phyloP scores from a whole-genome alignment of 2,113 vertebrate genomes.

The Macrotis lagotis region DNA sequence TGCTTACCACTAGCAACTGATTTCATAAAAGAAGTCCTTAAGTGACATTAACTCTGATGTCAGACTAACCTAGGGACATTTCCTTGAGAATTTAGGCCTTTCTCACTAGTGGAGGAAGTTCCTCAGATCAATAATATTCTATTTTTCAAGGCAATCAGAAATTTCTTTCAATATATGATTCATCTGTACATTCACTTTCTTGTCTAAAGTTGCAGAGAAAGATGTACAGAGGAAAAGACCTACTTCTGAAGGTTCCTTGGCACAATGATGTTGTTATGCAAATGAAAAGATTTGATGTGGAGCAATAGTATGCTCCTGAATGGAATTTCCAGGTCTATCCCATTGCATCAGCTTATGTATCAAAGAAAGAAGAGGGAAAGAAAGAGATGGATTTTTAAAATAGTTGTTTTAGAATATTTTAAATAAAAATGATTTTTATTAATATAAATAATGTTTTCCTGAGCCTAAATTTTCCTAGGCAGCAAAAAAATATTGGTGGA shows the following conservation, averaged over 20 bases:
- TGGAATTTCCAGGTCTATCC: neutral
- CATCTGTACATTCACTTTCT: neutral
- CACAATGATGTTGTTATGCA: neutral
- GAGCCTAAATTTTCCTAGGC: neutral
- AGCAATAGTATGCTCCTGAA: neutral
- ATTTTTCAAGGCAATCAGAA: neutral
- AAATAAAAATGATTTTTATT: neutral
- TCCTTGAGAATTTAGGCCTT: neutral
- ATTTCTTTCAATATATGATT: neutral
- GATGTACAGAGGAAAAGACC: neutral
- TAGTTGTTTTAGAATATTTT: neutral
- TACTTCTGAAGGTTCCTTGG: neutral
- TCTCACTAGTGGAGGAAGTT: neutral
- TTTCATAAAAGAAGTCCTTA: neutral
- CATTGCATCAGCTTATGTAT: neutral
- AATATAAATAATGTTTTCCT: neutral
- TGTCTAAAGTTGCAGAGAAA: neutral
- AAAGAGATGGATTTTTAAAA: neutral
- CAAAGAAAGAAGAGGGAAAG: neutral
- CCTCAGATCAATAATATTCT: neutral
- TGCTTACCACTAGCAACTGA: neutral
- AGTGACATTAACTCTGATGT: neutral
- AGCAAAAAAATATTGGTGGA: neutral
- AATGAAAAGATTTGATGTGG: neutral
- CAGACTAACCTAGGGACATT: neutral